These are phyloP conservation scores for Rhodinocichla rosea DNA, from an alignment of 2,113 vertebrate species.

Conservation along the genomic window DNA sequence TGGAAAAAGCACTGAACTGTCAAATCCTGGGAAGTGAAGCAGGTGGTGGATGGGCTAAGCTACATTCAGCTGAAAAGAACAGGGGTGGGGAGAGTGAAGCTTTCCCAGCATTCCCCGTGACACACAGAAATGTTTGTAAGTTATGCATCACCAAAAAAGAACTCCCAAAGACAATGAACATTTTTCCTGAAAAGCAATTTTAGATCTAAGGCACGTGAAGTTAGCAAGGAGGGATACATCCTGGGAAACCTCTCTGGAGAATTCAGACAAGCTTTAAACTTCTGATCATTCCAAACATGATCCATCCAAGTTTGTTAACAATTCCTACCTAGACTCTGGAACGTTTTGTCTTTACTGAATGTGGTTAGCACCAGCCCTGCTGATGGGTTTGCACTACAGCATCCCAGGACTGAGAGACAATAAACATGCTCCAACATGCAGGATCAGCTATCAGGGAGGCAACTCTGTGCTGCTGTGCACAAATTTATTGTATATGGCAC, in stretches of 20 bases:
- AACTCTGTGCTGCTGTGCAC: not conserved
- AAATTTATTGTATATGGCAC: not conserved
- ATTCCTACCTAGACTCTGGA: not conserved
- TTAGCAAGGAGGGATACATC: fast-evolving
- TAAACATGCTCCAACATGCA: not conserved
- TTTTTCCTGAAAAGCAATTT: not conserved
- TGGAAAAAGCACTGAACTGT: not conserved
- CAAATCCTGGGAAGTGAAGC: not conserved
- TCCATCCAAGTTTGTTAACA: not conserved
- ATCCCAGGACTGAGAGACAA: not conserved
- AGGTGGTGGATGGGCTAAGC: not conserved
- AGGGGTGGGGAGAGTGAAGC: not conserved
- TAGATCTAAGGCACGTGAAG: not conserved
- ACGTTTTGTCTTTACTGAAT: not conserved
- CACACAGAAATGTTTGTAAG: not conserved
- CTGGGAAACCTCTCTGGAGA: not conserved
- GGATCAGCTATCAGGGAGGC: not conserved
- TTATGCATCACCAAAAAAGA: not conserved
- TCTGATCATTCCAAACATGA: not conserved
- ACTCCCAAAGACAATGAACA: not conserved
- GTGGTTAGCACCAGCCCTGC: not conserved
- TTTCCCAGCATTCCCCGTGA: not conserved
- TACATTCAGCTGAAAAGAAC: not conserved
- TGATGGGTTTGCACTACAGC: not conserved
- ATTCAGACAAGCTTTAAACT: not conserved